Percentiles rank a stretch among this genome's conserved stretches.
Conservation (phyloP, 2,113 vertebrate species). For the Rhinoptilus africanus region DNA sequence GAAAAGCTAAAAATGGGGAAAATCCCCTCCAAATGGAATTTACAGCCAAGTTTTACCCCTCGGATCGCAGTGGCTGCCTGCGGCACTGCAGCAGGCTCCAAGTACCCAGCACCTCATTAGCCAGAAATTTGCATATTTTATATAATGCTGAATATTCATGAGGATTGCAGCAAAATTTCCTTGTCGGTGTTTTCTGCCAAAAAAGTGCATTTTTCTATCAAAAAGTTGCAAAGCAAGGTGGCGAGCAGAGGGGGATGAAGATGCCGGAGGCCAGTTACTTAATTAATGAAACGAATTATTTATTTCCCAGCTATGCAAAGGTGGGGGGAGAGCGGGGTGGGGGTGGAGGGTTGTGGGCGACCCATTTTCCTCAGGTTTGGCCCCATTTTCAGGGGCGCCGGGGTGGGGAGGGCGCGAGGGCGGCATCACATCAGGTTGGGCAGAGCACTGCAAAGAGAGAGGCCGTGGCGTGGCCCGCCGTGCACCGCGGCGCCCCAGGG, state of each 20-base stretch:
- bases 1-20: background rate
- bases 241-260: background rate
- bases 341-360: background rate
- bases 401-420: background rate
- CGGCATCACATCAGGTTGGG: slow-evolving; percentile 29
- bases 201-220: accelerated
- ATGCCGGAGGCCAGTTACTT: background rate
- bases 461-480: accelerated
- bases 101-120: background rate
- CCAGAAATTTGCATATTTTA: background rate
- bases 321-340: background rate
- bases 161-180: background rate
- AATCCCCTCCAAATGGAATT: background rate
- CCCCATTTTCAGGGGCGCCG: background rate
- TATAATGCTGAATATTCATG: background rate
- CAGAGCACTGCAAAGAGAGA: slow-evolving; percentile 48
- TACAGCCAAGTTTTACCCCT: background rate
- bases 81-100: background rate
- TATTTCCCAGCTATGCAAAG: slow-evolving; percentile 53
- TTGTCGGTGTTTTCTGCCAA: background rate
- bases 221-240: accelerated
- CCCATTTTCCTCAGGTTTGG: background rate
- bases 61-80: accelerated
- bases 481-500: background rate
- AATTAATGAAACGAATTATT: slow-evolving; percentile 53